Conservation (phyloP, 2,797 vertebrate genomes). For the Propithecus deckenii region DNA sequence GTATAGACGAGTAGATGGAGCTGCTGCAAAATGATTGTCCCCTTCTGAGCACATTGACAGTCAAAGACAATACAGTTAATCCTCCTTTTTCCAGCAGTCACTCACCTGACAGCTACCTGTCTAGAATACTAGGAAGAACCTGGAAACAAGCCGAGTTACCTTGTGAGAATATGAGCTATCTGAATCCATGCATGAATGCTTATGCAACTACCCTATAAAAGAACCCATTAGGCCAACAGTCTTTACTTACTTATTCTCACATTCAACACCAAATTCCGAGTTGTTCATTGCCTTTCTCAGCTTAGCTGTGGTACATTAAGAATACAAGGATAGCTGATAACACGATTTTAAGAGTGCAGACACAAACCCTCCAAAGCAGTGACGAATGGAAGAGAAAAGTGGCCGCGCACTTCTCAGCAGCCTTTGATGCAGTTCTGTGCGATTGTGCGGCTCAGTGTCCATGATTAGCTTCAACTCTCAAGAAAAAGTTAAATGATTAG, state of each 20-base stretch:
- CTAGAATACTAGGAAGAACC: neutral
- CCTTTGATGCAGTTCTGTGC: fast-evolving
- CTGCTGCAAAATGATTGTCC: neutral
- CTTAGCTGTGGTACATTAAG: neutral
- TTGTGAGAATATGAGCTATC: neutral
- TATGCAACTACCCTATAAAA: neutral
- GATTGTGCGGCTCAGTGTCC: neutral
- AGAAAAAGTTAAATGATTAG: neutral
- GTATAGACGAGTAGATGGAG: neutral
- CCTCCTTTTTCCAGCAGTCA: neutral
- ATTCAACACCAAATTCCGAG: neutral
- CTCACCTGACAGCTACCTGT: neutral
- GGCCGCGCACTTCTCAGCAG: fast-evolving
- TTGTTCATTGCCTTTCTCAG: neutral
- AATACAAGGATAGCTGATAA: neutral
- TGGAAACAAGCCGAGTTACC: neutral
- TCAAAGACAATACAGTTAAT: neutral
- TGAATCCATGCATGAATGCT: neutral
- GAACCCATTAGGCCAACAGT: fast-evolving
- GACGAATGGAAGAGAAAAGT: neutral
- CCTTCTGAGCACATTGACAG: neutral
- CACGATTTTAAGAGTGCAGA: neutral
- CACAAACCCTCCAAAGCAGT: neutral
- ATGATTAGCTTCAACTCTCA: too few relatives aligned
- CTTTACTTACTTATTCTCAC: neutral